phyloP scores from a whole-genome alignment of 2,888 invertebrate genomes.

The Brachylomia viminalis region DNA sequence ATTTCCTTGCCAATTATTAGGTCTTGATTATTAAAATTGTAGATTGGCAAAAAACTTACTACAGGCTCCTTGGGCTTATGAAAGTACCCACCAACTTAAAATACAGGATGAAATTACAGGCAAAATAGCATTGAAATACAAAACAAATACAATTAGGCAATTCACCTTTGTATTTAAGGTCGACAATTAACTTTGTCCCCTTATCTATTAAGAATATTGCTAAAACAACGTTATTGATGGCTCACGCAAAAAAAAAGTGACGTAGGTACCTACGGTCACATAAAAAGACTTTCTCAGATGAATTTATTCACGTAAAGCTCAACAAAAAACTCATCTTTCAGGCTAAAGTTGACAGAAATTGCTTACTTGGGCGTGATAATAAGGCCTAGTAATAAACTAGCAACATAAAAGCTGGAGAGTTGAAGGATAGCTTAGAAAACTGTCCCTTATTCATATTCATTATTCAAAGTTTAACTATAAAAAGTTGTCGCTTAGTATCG shows the following conservation, averaged over 20 bases:
- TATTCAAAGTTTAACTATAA: conserved; percentile 11
- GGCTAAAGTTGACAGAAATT: conserved; percentile 2
- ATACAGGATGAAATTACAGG: background rate
- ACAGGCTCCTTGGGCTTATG: background rate
- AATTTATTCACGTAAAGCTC: background rate
- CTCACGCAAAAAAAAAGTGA: background rate
- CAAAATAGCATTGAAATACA: too few species aligned
- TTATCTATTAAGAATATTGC: background rate
- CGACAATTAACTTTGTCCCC: background rate
- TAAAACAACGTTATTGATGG: background rate
- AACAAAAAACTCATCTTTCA: conserved; percentile 10
- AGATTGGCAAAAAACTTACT: background rate
- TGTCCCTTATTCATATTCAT: conserved; percentile 13
- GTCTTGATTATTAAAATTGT: too few species aligned
- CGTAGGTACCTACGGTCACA: background rate
- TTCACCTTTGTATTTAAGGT: background rate
- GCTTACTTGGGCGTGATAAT: conserved; percentile 2
- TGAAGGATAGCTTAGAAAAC: background rate
- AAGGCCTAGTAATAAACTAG: background rate
- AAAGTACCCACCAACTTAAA: background rate
- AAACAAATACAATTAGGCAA: too few species aligned
- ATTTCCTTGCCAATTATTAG: background rate
- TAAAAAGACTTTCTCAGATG: background rate
- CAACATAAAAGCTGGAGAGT: background rate
- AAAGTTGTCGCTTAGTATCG: conserved; percentile 11